A percentile compares a stretch with the other conserved stretches of the same genome.
Evolutionary conservation across 64 coral and sea anemone species (phyloP).

Genomic region (Stylophora pistillata): DNA sequence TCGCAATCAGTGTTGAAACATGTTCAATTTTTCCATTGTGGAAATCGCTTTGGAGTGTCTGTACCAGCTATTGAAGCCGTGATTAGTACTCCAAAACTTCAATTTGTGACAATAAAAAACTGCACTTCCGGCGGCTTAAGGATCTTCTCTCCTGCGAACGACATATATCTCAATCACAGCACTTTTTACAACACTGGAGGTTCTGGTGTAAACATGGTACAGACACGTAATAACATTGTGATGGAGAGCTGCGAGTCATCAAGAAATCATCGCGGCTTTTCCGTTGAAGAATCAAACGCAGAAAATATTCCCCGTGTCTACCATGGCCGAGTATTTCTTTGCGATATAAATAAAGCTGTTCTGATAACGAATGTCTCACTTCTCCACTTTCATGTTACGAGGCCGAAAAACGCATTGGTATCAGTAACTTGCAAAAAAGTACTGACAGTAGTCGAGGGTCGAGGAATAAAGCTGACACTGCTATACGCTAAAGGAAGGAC

Average conservation of each 20-base stretch:
- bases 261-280: slow-evolving; percentile 37
- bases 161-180: slow-evolving; percentile 22
- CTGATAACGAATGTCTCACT: not conserved
- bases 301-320: slow-evolving; percentile 45
- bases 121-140: slow-evolving; percentile 48
- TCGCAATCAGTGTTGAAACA: slow-evolving; percentile 48
- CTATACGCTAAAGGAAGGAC: slow-evolving; percentile 17
- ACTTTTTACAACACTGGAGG: slow-evolving; percentile 26
- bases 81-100: slow-evolving; percentile 27
- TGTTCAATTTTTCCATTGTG: slow-evolving; percentile 62
- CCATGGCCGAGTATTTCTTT: slow-evolving; percentile 57
- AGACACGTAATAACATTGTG: not conserved
- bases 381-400: slow-evolving; percentile 55
- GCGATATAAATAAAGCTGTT: not conserved
- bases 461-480: slow-evolving; percentile 52
- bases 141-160: not conserved
- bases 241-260: slow-evolving; percentile 26
- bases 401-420: slow-evolving; percentile 4
- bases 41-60: slow-evolving; percentile 1
- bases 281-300: slow-evolving; percentile 28
- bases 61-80: slow-evolving; percentile 56
- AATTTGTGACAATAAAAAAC: slow-evolving; percentile 48
- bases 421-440: slow-evolving; percentile 30
- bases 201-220: slow-evolving; percentile 25
- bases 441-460: slow-evolving; percentile 25